Conservation (phyloP, 2,888 invertebrate species). For the Biston stratarius region DNA sequence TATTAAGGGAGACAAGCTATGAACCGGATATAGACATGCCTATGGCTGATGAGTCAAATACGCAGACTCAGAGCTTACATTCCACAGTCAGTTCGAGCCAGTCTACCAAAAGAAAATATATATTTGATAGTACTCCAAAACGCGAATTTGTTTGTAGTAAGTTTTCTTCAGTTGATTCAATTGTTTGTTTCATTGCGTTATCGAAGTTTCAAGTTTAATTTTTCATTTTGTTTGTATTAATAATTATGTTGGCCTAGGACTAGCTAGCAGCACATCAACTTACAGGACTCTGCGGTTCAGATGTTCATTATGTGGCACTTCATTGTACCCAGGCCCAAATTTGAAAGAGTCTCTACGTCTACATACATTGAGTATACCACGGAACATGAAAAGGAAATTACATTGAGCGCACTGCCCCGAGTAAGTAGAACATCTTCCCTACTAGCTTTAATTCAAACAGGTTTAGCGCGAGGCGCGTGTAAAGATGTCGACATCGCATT, state of each 20-base stretch:
- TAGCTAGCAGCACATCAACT: too few species aligned
- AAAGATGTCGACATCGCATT: too few species aligned
- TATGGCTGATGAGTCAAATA: slow-evolving; percentile 35
- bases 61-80: slow-evolving; percentile 51
- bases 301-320: slow-evolving; percentile 80
- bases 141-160: too few species aligned
- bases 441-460: too few species aligned
- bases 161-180: too few species aligned
- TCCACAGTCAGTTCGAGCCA: slow-evolving; percentile 44
- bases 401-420: too few species aligned
- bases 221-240: too few species aligned
- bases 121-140: too few species aligned
- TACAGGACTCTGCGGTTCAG: slow-evolving; percentile 64
- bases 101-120: too few species aligned
- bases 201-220: not conserved
- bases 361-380: slow-evolving; percentile 82
- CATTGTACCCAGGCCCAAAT: slow-evolving; percentile 92
- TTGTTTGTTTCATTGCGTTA: not conserved
- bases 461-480: too few species aligned
- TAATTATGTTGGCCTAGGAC: not conserved
- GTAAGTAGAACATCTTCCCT: too few species aligned
- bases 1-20: slow-evolving; percentile 54
- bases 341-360: slow-evolving; percentile 89
- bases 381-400: slow-evolving; percentile 49
- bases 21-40: slow-evolving; percentile 49